Percentiles rank a stretch among this genome's conserved stretches.
phyloP scores from a whole-genome alignment of 1,140 invertebrate genomes.

The Sycophila sp. region DNA sequence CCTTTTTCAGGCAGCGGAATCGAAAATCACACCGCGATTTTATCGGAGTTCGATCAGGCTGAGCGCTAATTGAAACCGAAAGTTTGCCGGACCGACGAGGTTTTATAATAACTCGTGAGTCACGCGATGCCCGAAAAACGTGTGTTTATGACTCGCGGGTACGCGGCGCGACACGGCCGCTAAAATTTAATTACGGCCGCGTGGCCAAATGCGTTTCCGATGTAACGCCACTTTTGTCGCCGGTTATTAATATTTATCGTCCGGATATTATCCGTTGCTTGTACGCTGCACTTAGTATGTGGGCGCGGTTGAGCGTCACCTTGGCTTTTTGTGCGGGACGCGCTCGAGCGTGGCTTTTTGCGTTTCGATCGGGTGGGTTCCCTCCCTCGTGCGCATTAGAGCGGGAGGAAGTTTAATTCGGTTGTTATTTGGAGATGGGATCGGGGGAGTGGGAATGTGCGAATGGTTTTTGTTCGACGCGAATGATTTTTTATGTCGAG shows the following conservation, averaged over 20 bases:
- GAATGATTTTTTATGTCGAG: too few relatives aligned
- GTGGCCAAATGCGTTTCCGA: slow-evolving; percentile 15
- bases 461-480: too few relatives aligned
- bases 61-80: slow-evolving; percentile 17
- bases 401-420: too few relatives aligned
- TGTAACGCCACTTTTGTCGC: not conserved
- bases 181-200: slow-evolving; percentile 4
- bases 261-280: too few relatives aligned
- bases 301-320: too few relatives aligned
- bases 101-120: not conserved
- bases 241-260: slow-evolving; percentile 23
- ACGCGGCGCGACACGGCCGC: not conserved
- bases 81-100: not conserved
- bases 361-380: too few relatives aligned
- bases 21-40: slow-evolving; percentile 3
- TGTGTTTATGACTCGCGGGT: not conserved
- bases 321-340: too few relatives aligned
- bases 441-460: too few relatives aligned
- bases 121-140: not conserved
- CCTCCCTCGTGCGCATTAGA: too few relatives aligned
- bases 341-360: too few relatives aligned
- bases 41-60: slow-evolving; percentile 11
- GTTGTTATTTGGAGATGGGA: too few relatives aligned
- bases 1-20: not conserved
- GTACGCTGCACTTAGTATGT: too few relatives aligned